Evolutionary conservation across 1,140 invertebrate genomes (phyloP).

Genomic region (Dinoponera quadriceps): DNA sequence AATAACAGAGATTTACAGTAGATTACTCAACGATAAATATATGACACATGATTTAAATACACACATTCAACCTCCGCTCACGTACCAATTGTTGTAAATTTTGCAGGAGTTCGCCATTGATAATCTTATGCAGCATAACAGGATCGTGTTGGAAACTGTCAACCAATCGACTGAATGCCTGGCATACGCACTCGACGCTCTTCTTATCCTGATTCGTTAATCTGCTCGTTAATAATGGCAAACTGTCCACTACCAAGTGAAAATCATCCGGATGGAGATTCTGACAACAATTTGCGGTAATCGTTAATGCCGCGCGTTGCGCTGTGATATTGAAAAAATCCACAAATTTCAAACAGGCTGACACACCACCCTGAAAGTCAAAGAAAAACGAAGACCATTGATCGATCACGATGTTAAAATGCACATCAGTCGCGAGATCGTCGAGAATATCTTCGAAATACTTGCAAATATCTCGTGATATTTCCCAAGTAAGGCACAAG

Average conservation of each 20-base stretch:
- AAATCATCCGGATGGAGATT: constrained; percentile 97
- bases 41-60: constrained; percentile 19
- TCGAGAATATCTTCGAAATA: neutral
- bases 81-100: constrained; percentile 96
- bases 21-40: constrained; percentile 27
- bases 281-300: constrained; percentile 98
- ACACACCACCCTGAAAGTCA: constrained; percentile 93
- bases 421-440: neutral
- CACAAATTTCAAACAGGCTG: constrained; percentile 97
- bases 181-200: constrained; percentile 98
- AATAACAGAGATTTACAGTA: neutral
- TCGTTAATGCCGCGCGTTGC: constrained; percentile 96
- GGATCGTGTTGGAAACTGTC: constrained; percentile 98
- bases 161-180: constrained; percentile 97
- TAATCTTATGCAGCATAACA: constrained; percentile 96
- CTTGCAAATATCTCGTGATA: too few species aligned
- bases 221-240: constrained; percentile 94
- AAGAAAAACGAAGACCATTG: neutral
- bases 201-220: constrained; percentile 98
- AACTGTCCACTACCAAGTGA: constrained; percentile 94
- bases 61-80: constrained; percentile 11
- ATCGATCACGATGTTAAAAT: neutral
- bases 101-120: constrained; percentile 95
- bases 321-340: constrained; percentile 99
- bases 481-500: too few species aligned